phyloP scores from a whole-genome alignment of 2,888 invertebrate genomes.

The Mellilla xanthometata region DNA sequence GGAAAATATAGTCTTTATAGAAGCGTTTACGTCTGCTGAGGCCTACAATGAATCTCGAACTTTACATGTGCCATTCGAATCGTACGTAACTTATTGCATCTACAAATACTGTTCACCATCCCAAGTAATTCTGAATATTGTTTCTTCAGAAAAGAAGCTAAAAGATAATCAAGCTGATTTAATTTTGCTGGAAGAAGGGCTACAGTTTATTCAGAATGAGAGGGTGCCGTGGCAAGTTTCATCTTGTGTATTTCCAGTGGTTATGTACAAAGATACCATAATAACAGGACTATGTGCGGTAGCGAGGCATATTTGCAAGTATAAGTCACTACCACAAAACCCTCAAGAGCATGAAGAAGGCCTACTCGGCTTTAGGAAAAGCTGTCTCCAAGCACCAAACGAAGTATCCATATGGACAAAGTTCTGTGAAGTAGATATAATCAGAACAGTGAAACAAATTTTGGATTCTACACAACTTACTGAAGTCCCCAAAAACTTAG shows the following conservation, averaged over 20 bases:
- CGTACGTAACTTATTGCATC: conserved; percentile 84
- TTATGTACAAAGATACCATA: conserved; percentile 82
- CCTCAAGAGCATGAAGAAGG: conserved; percentile 64
- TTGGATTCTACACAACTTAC: conserved; percentile 37
- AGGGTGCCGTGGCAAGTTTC: conserved; percentile 74
- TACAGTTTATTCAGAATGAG: conserved; percentile 43
- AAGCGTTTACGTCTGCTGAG: conserved; percentile 43
- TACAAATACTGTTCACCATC: conserved; percentile 82
- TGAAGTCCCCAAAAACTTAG: conserved; percentile 86
- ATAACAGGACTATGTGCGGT: conserved; percentile 92
- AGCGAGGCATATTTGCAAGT: conserved; percentile 62
- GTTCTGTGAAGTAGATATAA: conserved; percentile 94
- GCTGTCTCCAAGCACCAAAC: conserved; percentile 91
- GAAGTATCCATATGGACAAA: conserved; percentile 95
- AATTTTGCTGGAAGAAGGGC: conserved; percentile 47
- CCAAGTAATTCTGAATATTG: conserved; percentile 64
- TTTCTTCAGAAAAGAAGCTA: conserved; percentile 44
- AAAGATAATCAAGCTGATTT: conserved; percentile 34
- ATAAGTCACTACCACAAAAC: conserved; percentile 34
- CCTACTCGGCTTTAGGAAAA: conserved; percentile 90
- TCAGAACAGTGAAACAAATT: conserved; percentile 81
- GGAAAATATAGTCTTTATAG: conserved; percentile 54
- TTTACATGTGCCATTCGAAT: conserved; percentile 79
- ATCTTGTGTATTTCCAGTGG: conserved; percentile 85
- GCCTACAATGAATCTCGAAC: conserved; percentile 36